phyloP scores from a whole-genome alignment of 1,140 invertebrate species.

The Aphaenogaster rudis region DNA sequence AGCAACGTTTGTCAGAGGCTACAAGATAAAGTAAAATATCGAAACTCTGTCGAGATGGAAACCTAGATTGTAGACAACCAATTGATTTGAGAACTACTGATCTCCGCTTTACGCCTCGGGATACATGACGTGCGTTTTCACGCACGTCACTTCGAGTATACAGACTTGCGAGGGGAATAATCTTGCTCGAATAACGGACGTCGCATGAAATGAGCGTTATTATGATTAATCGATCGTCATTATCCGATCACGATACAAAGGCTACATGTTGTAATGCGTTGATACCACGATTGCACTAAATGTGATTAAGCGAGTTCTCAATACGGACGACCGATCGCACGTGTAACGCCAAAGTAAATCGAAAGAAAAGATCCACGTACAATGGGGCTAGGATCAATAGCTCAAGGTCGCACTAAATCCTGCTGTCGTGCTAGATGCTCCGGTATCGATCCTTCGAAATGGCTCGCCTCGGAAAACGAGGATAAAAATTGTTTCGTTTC shows the following conservation, averaged over 20 bases:
- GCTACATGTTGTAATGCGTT: neutral
- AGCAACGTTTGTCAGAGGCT: neutral
- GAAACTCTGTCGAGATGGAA: neutral
- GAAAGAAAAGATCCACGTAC: slow-evolving; percentile 55
- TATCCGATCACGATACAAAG: slow-evolving; percentile 36
- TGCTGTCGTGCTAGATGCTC: slow-evolving; percentile 54
- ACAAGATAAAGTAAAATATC: slow-evolving; percentile 11
- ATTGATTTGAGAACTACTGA: slow-evolving; percentile 8
- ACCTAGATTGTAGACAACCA: neutral
- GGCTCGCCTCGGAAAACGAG: slow-evolving; percentile 34
- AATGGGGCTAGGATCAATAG: slow-evolving; percentile 42
- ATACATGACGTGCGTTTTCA: neutral
- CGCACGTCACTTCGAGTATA: neutral
- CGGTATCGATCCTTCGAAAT: slow-evolving; percentile 54
- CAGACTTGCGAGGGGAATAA: slow-evolving; percentile 7
- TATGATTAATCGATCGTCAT: slow-evolving; percentile 54
- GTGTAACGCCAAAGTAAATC: slow-evolving; percentile 19
- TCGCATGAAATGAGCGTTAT: slow-evolving; percentile 15
- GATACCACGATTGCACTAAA: slow-evolving; percentile 19
- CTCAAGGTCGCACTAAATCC: slow-evolving; percentile 66
- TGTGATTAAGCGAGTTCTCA: slow-evolving; percentile 15
- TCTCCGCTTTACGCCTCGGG: neutral
- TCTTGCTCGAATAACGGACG: neutral
- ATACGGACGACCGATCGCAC: slow-evolving; percentile 15
- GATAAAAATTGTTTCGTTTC: slow-evolving; percentile 41